Conservation (phyloP, 2,888 invertebrate genomes). For the Imbricaverruca yamaguchii region DNA sequence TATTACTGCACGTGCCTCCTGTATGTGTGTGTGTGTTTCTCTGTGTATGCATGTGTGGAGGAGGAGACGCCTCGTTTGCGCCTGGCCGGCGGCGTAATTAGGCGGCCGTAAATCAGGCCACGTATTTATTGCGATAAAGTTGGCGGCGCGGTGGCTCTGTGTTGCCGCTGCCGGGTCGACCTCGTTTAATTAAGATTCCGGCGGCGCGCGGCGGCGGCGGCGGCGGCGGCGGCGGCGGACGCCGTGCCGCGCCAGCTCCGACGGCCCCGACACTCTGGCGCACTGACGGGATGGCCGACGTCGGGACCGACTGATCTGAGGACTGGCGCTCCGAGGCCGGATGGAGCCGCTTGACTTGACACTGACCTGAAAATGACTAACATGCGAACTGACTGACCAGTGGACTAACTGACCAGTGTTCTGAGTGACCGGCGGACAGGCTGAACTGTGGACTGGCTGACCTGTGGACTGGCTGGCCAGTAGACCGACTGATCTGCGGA, state of each 20-base stretch:
- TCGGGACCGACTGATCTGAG: too few relatives aligned
- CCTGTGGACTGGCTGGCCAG: too few relatives aligned
- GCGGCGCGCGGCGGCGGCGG: background rate
- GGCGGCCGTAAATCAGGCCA: background rate
- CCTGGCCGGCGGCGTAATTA: background rate
- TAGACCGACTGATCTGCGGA: too few relatives aligned
- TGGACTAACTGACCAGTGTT: too few relatives aligned
- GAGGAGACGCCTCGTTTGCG: background rate
- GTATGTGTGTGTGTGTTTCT: background rate
- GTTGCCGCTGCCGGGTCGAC: background rate
- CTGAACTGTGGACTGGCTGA: too few relatives aligned
- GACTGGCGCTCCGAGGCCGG: too few relatives aligned
- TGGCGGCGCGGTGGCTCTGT: background rate
- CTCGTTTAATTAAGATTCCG: slow-evolving; percentile 5
- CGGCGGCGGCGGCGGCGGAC: background rate
- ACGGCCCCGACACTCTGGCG: background rate
- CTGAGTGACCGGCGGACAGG: too few relatives aligned
- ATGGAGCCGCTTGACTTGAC: too few relatives aligned
- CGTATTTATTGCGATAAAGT: slow-evolving; percentile 15
- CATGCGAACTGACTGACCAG: too few relatives aligned
- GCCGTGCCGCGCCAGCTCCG: background rate
- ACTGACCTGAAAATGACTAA: too few relatives aligned
- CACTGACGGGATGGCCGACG: too few relatives aligned
- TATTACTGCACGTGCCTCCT: too few relatives aligned
- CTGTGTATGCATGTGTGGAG: background rate